These are phyloP conservation scores for Petaurus breviceps DNA, from an alignment of 2,113 vertebrate species.

Conservation along the genomic window DNA sequence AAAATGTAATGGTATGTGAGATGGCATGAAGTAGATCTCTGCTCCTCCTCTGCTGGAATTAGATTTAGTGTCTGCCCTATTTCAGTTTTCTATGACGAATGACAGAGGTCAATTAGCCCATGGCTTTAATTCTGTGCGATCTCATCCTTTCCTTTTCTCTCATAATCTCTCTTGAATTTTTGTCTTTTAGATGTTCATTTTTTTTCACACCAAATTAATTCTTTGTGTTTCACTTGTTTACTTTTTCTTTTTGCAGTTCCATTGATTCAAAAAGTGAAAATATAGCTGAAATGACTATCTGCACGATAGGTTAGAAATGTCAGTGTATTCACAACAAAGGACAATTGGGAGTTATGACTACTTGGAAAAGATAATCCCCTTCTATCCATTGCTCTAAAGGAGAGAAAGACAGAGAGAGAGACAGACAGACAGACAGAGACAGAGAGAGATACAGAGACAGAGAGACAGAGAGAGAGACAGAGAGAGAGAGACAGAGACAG, in stretches of 20 bases:
- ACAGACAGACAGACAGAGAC: too few relatives aligned
- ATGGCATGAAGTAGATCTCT: background rate
- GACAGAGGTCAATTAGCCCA: slow-evolving; percentile 34
- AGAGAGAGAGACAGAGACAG: too few relatives aligned
- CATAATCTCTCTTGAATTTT: slow-evolving; percentile 35
- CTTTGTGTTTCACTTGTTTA: slow-evolving; percentile 5
- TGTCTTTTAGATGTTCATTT: slow-evolving; percentile 38
- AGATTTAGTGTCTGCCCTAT: slow-evolving; percentile 40
- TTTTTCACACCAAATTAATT: slow-evolving; percentile 38
- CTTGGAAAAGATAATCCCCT: background rate
- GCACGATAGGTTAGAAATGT: background rate
- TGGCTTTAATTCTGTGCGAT: slow-evolving; percentile 29
- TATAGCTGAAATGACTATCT: background rate
- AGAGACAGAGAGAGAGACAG: too few relatives aligned
- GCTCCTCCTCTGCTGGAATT: slow-evolving; percentile 30
- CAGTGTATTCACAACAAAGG: background rate
- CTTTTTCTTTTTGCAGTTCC: background rate
- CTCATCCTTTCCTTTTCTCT: slow-evolving; percentile 23
- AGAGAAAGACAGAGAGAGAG: too few relatives aligned
- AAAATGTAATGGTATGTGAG: background rate
- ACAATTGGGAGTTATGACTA: background rate
- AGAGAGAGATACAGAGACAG: too few relatives aligned
- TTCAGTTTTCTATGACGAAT: slow-evolving; percentile 13
- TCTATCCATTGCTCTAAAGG: background rate
- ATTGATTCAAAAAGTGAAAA: background rate